Evolutionary conservation across 2,888 invertebrate genomes (phyloP), one percentile per base, ranked within the genome.

Genomic region (Pristionchus mayeri): DNA sequence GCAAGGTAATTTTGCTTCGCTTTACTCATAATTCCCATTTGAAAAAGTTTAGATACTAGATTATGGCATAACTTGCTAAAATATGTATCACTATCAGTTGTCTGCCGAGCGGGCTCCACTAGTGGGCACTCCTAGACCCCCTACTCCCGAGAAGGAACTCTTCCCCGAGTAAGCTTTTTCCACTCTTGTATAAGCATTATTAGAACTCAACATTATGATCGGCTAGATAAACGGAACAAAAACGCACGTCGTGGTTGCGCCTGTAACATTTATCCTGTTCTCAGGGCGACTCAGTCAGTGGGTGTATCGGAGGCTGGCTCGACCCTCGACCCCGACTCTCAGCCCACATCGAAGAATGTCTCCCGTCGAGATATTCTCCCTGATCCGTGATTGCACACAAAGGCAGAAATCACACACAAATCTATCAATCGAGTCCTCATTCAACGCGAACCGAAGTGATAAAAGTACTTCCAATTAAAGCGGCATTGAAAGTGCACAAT

Each of bases 391-490:
- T 18, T 24, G 16, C 7, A 44, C n/a, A 9, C 44, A 21, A 63
- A 63, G 34, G 27, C 27, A 63, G 27, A 34, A 63, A 63, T n/a
- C n/a, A n/a, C n/a, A n/a, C n/a, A n/a, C n/a, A n/a, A n/a, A n/a
- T n/a, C n/a, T n/a, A 34, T 63, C 63, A 63, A 7, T 63, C 63
- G 34, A 63, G 1, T 63, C 6, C 34, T 21, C 63, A 34, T 63
- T 63, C 63, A 63, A 63, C 63, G 63, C 34, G 34, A 9, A 63
- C 34, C 30, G 34, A 63, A 63, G 34, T 34, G 63, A 63, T 63
- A 63, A 63, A n/a, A 63, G 34, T 63, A 63, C 34, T 63, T 63
- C 63, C 30, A n/a, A n/a, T n/a, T n/a, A n/a, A n/a, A n/a, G n/a
- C n/a, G n/a, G n/a, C n/a, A n/a, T n/a, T n/a, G n/a, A n/a, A n/a